These are phyloP conservation scores for Pangasius djambal DNA, from an alignment of 2,797 vertebrate species.

Conservation along the genomic window DNA sequence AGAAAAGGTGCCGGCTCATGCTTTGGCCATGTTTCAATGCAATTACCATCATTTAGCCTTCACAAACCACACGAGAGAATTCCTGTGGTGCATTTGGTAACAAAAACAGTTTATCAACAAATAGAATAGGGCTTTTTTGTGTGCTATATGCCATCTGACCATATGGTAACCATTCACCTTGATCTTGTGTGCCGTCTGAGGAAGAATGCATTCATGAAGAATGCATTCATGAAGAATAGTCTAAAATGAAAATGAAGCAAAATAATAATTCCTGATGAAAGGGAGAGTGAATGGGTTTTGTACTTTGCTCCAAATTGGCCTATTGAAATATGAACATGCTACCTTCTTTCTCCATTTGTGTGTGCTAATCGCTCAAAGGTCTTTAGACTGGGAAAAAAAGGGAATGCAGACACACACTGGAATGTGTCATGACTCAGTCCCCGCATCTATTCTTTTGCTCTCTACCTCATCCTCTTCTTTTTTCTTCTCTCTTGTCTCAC, in stretches of 20 bases:
- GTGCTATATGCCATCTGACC: conserved; percentile 18
- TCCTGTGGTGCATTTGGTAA: conserved; percentile 13
- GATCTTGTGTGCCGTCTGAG: conserved; percentile 38
- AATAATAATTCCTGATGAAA: conserved; percentile 41
- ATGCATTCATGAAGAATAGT: conserved; percentile 31
- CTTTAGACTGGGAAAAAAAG: conserved; percentile 15
- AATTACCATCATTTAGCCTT: conserved; percentile 40
- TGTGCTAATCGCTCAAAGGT: conserved; percentile 24
- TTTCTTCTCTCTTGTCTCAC: conserved; percentile 26
- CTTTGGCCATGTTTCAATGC: conserved; percentile 38
- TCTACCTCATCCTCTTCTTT: conserved; percentile 11
- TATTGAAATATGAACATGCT: conserved; percentile 50
- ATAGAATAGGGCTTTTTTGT: conserved; percentile 6
- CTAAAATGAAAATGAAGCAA: conserved; percentile 34
- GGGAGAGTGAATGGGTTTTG: conserved; percentile 53
- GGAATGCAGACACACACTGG: conserved; percentile 32
- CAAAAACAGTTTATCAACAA: conserved; percentile 37
- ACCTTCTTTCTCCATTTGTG: background rate
- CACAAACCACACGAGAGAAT: conserved; percentile 18
- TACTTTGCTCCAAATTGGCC: conserved; percentile 41
- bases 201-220: conserved; percentile 23
- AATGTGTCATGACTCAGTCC: conserved; percentile 47
- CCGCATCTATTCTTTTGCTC: conserved; percentile 34
- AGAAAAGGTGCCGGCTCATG: background rate
- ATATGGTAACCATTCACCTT: conserved; percentile 44